Base-by-base conservation (phyloP, 1,140 invertebrate species). In the Conus betulinus region DNA sequence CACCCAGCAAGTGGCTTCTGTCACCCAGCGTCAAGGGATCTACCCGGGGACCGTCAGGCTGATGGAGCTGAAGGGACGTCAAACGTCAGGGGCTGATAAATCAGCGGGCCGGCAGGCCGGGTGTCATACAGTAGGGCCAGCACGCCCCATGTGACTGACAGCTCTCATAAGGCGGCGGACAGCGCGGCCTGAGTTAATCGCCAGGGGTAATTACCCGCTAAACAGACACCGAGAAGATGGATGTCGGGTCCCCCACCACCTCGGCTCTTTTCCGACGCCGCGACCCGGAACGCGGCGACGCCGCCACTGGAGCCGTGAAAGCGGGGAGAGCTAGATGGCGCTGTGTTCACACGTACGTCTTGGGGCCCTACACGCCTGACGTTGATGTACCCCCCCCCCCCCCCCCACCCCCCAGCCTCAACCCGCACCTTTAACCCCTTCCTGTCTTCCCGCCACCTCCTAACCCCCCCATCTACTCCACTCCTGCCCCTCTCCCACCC, bases 191-290 rank as follows among this genome's bases (percentile, higher is more conserved):
- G 39, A 81, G 51, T 23, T 81, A 81, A 81, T 81, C 39, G 79
- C 10, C 79, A 53, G 79, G 39, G 51, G 79, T 81, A 81, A 81
- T 81, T 81, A 81, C 79, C 39, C 79, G 51, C 79, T 81, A 81
- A 81, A 53, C 17, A 81, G 79, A 81, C 79, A 81, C 76, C 8
- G 25, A 27, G 76, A 51, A 39, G 76, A 78, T 78, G 25, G 76
- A 27, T 78, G 25, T 78, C 39, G 76, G 76, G 25, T 25, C 39
- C n/a, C 76, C 79, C 15, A 7, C 79, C 7, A 20, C 79, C 10
- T 55, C 79, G 3, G 15, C 23, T 53, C 79, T 55, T 81, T 81
- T 81, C 39, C 7, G 39, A 53, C 51, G 79, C 79, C 17, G 79
- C 51, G 39, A 53, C 51, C 79, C 79, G 79, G 79, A 81, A 81